Evolutionary conservation across 2,888 invertebrate species (phyloP).

Genomic region (Encarsia formosa): DNA sequence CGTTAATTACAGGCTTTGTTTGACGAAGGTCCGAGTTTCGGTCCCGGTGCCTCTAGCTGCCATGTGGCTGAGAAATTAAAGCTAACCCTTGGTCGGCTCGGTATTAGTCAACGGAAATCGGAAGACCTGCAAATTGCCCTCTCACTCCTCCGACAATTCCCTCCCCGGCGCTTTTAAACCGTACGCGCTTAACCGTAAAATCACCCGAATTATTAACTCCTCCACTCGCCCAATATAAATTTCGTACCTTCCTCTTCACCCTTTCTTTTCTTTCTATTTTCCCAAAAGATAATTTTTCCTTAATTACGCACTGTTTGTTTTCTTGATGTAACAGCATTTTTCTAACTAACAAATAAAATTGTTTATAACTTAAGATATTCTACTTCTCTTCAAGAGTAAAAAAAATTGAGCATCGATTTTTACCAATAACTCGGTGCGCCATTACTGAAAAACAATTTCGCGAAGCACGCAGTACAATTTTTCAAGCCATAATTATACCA

Average conservation of each 20-base stretch:
- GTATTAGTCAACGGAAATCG: conserved; percentile 18
- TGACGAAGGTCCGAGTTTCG: conserved; percentile 6
- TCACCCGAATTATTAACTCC: conserved; percentile 3
- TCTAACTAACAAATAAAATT: no score
- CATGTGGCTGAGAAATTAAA: conserved; percentile 21
- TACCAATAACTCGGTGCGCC: no score
- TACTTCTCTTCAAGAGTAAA: no score
- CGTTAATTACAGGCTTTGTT: conserved; percentile 6
- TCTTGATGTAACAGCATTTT: no score
- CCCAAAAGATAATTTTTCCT: no score
- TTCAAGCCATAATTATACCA: no score
- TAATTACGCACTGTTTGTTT: no score
- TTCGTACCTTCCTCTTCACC: not conserved
- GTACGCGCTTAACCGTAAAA: conserved; percentile 15
- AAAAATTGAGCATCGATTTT: no score
- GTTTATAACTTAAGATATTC: no score
- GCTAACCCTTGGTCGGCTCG: conserved; percentile 5
- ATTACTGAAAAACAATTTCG: no score
- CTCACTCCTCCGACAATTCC: conserved; percentile 1
- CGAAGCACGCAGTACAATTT: no score
- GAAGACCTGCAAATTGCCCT: conserved; percentile 12
- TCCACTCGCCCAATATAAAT: not conserved
- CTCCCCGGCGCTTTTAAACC: not conserved
- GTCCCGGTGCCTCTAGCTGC: not conserved
- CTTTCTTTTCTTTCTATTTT: no score